A percentile compares a stretch with the other conserved stretches of the same genome.
Evolutionary conservation across 2,888 invertebrate genomes (phyloP).

Genomic region (Altica lythri): DNA sequence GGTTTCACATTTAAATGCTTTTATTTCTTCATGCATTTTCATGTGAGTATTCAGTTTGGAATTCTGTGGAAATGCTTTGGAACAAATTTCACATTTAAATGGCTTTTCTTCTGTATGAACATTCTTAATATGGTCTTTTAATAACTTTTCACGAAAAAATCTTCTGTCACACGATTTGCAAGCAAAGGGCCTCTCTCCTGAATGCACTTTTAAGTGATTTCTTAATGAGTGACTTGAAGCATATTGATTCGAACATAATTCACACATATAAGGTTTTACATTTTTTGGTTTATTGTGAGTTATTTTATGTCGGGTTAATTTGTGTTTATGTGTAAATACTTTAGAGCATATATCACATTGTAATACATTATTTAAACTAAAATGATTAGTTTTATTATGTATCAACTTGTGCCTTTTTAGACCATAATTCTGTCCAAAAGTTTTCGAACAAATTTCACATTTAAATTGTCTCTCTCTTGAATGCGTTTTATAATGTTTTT

Average conservation of each 20-base stretch:
- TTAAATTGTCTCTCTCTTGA: background rate
- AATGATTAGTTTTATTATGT: background rate
- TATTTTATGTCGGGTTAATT: conserved; percentile 4
- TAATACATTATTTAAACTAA: background rate
- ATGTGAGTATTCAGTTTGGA: conserved; percentile 2
- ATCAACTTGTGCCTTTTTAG: background rate
- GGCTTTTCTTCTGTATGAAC: conserved; percentile 22
- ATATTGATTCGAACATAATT: conserved; percentile 12
- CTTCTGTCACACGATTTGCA: conserved; percentile 2
- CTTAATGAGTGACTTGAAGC: background rate
- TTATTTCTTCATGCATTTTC: conserved; percentile 1
- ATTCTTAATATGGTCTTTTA: conserved; percentile 1
- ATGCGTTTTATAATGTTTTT: background rate
- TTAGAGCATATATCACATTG: conserved; percentile 11
- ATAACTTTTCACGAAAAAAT: background rate
- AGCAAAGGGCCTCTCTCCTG: conserved; percentile 3
- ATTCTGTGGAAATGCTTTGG: background rate
- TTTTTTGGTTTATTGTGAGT: conserved; percentile 5
- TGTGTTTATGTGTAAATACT: conserved; percentile 1
- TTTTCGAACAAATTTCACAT: conserved; percentile 5
- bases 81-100: conserved; percentile 3
- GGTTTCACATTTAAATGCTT: conserved; percentile 8
- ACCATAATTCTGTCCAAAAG: background rate
- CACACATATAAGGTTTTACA: conserved; percentile 9
- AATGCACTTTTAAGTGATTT: conserved; percentile 2